Evolutionary conservation across 2,797 vertebrate genomes (phyloP).

Genomic region (Masticophis lateralis): DNA sequence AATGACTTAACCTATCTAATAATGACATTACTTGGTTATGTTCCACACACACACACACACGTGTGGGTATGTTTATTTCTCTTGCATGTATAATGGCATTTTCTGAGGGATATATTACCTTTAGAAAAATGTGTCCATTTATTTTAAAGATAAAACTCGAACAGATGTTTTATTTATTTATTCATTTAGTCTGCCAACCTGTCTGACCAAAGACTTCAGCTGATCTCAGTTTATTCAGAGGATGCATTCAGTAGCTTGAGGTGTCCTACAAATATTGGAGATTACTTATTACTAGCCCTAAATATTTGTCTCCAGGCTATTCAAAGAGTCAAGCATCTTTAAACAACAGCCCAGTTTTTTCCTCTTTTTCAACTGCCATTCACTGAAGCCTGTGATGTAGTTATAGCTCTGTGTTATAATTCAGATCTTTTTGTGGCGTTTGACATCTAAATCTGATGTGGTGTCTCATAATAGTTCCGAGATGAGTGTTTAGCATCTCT

Average conservation of each 20-base stretch:
- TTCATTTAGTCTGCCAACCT: not conserved
- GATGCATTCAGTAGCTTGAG: not conserved
- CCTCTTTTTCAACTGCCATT: not conserved
- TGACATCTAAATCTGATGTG: not conserved
- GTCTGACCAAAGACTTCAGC: not conserved
- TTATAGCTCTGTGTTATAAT: not conserved
- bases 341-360: not conserved
- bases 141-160: not conserved
- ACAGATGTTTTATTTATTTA: not conserved
- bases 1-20: not conserved
- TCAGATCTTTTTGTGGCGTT: not conserved
- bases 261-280: not conserved
- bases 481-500: constrained; percentile 36
- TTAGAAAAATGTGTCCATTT: not conserved
- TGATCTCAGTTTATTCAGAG: not conserved
- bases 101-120: not conserved
- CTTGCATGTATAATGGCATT: not conserved
- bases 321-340: not conserved
- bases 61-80: not conserved
- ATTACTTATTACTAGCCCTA: not conserved
- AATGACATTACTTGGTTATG: not conserved
- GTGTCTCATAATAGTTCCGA: constrained; percentile 17
- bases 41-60: not conserved
- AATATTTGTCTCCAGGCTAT: not conserved
- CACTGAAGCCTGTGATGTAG: not conserved